These are phyloP conservation scores for Charanyca ferruginea DNA, from an alignment of 2,888 invertebrate genomes.

Conservation along the genomic window DNA sequence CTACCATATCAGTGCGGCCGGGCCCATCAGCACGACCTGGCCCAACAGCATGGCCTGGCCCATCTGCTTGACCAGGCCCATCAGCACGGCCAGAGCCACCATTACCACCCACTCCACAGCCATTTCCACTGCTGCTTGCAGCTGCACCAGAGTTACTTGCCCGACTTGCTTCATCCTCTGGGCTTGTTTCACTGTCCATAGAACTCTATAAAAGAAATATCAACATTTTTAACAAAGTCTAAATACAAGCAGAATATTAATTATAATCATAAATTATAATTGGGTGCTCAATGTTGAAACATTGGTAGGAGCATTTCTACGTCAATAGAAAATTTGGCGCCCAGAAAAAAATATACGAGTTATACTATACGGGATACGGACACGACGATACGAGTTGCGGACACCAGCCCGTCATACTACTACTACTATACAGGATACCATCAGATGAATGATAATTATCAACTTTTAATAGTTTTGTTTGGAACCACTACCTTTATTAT, in stretches of 20 bases:
- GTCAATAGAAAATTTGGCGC: too few species aligned
- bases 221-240: not conserved
- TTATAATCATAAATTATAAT: too few species aligned
- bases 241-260: not conserved
- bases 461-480: too few species aligned
- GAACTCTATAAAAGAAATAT: conserved; percentile 77
- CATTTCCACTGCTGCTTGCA: conserved; percentile 79
- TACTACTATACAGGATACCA: too few species aligned
- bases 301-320: too few species aligned
- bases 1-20: not conserved
- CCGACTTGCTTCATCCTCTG: conserved; percentile 85
- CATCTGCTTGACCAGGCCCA: conserved; percentile 4
- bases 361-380: too few species aligned
- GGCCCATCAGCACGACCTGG: not conserved
- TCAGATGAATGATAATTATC: too few species aligned
- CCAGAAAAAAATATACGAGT: too few species aligned
- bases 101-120: conserved; percentile 59
- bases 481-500: too few species aligned
- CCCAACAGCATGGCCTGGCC: conserved; percentile 1
- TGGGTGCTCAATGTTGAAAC: too few species aligned
- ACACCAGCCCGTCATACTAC: too few species aligned
- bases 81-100: conserved; percentile 40
- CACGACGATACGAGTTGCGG: too few species aligned
- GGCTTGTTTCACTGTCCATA: conserved; percentile 86
- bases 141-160: conserved; percentile 81